These are phyloP conservation scores for Arothron firmamentum DNA, from an alignment of 2,113 vertebrate genomes.

Conservation along the genomic window DNA sequence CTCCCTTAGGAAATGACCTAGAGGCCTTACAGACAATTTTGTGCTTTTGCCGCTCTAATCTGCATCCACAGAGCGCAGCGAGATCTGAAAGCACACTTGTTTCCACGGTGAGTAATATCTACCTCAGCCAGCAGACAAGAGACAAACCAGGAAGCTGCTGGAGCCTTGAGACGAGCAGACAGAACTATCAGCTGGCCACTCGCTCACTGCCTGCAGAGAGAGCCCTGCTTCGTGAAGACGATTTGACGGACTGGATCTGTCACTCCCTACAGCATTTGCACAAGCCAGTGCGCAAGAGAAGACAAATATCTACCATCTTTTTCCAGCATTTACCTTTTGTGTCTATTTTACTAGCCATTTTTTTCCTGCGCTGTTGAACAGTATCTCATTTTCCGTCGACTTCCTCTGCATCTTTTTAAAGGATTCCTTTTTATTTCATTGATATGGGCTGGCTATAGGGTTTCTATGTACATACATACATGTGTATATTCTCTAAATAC, in stretches of 20 bases:
- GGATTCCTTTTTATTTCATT: slow-evolving; percentile 63
- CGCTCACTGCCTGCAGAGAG: slow-evolving; percentile 45
- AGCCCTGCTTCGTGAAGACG: slow-evolving; percentile 71
- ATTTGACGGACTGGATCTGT: slow-evolving; percentile 90
- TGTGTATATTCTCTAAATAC: slow-evolving; percentile 48
- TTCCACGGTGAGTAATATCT: slow-evolving; percentile 84
- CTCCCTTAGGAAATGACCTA: slow-evolving; percentile 91
- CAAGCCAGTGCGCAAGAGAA: slow-evolving; percentile 60
- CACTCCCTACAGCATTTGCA: slow-evolving; percentile 32
- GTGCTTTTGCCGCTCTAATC: slow-evolving; percentile 81
- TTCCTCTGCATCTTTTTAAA: slow-evolving; percentile 68
- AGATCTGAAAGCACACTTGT: slow-evolving; percentile 84
- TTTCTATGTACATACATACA: slow-evolving; percentile 47
- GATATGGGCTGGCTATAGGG: slow-evolving; percentile 41
- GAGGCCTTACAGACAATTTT: slow-evolving; percentile 92
- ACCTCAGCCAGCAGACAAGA: slow-evolving; percentile 86
- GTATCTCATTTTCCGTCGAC: slow-evolving; percentile 75
- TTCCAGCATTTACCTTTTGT: slow-evolving; percentile 42
- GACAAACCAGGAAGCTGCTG: slow-evolving; percentile 73
- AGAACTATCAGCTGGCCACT: slow-evolving; percentile 57
- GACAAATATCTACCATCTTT: slow-evolving; percentile 62
- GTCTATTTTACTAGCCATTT: slow-evolving; percentile 36
- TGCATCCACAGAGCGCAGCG: slow-evolving; percentile 71
- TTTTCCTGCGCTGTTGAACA: slow-evolving; percentile 85
- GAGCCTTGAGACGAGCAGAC: slow-evolving; percentile 61